phyloP scores from a whole-genome alignment of 2,797 vertebrate genomes.

The Ara ararauna region DNA sequence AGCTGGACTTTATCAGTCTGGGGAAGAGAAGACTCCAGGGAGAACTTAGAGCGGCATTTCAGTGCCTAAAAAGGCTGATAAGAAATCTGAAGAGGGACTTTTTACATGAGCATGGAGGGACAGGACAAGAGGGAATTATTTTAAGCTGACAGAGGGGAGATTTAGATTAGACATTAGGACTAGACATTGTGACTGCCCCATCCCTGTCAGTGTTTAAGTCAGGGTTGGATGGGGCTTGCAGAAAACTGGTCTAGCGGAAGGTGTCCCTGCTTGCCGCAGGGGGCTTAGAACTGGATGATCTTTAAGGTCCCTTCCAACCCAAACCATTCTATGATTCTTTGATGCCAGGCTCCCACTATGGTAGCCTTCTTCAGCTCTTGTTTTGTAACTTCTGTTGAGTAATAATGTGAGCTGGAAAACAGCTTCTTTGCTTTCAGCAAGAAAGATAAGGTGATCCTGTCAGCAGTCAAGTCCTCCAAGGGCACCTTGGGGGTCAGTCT shows the following conservation, averaged over 20 bases:
- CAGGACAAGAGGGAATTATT: neutral
- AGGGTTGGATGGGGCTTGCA: neutral
- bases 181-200: neutral
- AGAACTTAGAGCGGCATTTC: neutral
- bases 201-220: neutral
- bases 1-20: neutral
- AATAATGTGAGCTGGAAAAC: neutral
- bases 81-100: neutral
- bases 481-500: neutral
- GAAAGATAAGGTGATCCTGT: neutral
- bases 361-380: neutral
- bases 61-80: neutral
- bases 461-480: neutral
- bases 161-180: neutral
- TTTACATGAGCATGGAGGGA: neutral
- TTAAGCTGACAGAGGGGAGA: neutral
- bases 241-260: neutral
- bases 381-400: neutral
- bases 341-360: accelerated
- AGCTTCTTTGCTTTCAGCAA: neutral
- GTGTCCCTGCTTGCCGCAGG: neutral
- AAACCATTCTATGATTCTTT: neutral
- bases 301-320: neutral
- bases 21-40: neutral
- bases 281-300: neutral